These are phyloP conservation scores for Babylonia areolata DNA, from an alignment of 1,140 invertebrate species.

Conservation along the genomic window DNA sequence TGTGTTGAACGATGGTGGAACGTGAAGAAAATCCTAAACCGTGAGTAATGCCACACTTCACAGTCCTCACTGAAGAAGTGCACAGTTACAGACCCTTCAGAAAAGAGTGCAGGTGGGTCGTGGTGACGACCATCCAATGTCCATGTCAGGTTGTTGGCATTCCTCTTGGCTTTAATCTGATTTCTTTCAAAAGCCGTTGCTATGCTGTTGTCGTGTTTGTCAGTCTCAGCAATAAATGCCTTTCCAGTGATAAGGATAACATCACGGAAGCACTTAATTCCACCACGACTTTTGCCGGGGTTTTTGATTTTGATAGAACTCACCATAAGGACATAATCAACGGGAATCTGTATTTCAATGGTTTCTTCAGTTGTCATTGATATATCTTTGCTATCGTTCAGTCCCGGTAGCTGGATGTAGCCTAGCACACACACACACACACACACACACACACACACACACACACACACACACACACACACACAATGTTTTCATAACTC, in stretches of 20 bases:
- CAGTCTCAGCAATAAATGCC: not conserved
- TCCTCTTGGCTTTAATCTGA: not conserved
- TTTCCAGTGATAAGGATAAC: not conserved
- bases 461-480: too few relatives aligned
- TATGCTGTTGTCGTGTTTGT: not conserved
- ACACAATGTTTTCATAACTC: too few relatives aligned
- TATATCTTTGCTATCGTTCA: not conserved
- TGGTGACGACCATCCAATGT: not conserved
- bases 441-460: slow-evolving; percentile 3
- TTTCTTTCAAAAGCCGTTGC: not conserved
- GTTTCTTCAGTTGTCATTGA: not conserved
- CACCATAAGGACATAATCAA: not conserved
- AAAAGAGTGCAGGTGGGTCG: not conserved
- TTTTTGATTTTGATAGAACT: not conserved
- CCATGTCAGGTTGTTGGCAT: not conserved
- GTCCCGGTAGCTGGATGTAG: not conserved
- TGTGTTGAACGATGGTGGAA: not conserved
- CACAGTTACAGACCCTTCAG: not conserved
- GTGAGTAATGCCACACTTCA: not conserved
- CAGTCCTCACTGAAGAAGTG: not conserved
- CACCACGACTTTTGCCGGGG: too few relatives aligned
- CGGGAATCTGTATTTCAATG: not conserved
- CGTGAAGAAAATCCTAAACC: not conserved
- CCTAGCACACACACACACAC: not conserved
- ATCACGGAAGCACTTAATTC: too few relatives aligned